Evolutionary conservation across 2,113 vertebrate genomes (phyloP).

Genomic region (Carettochelys insculpta): DNA sequence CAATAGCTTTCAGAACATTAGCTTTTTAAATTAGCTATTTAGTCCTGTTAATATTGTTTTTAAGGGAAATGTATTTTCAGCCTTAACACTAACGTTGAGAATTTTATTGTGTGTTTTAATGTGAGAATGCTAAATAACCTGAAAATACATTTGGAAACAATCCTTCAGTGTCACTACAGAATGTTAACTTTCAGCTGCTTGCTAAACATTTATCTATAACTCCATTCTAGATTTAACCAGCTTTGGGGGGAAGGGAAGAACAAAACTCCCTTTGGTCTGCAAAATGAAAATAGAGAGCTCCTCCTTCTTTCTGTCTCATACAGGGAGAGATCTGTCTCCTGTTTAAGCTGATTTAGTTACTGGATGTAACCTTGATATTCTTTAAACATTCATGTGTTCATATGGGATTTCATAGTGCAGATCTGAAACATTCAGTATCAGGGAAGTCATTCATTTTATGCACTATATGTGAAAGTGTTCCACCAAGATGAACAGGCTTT

Average conservation of each 20-base stretch:
- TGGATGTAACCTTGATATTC: not conserved
- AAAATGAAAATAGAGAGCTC: not conserved
- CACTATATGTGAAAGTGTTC: not conserved
- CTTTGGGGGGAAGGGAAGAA: not conserved
- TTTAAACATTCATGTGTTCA: not conserved
- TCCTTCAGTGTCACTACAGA: conserved; percentile 15
- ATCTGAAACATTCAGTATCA: not conserved
- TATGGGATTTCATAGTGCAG: not conserved
- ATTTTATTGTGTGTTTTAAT: conserved; percentile 48
- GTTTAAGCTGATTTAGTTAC: not conserved
- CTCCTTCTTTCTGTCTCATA: not conserved
- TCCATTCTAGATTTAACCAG: not conserved
- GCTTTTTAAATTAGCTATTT: not conserved
- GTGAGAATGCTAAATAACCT: conserved; percentile 31
- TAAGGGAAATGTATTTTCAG: conserved; percentile 23
- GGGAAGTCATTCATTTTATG: not conserved
- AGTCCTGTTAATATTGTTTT: not conserved
- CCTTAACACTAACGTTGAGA: conserved; percentile 48
- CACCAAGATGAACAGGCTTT: not conserved
- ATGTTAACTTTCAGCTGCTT: not conserved
- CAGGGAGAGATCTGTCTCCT: not conserved
- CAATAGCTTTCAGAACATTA: not conserved
- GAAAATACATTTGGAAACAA: not conserved
- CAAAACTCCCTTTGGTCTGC: not conserved
- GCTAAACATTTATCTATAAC: not conserved